Evolutionary conservation across 2,888 invertebrate genomes (phyloP), one percentile per base, ranked within the genome.

Genomic region (Syrista parreyssii): DNA sequence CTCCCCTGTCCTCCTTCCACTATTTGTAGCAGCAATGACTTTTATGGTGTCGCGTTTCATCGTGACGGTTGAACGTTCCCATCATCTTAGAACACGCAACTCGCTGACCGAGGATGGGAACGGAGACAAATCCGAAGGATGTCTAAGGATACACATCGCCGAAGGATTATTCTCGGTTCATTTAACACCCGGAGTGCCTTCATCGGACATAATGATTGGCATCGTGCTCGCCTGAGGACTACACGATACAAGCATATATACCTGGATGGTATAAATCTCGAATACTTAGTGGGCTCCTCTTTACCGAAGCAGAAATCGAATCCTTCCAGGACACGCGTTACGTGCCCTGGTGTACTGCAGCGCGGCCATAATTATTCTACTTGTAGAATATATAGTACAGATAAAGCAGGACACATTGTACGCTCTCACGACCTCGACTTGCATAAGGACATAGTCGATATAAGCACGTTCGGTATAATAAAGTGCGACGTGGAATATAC

Each of bases 351-450:
- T 11, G 2, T 4, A 69, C 69, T 15, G 69, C 69, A 69, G 30
- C 69, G 69, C 30, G 30, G 3, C 30, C 69, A 30, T 32, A 32
- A 32, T 69, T 69, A 69, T 69, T 31, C 30, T 30, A 69, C 69
- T 11, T 69, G 30, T 15, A 30, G 15, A 31, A 32, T 32, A 32
- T 31, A 31, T 30, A 69, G 69, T 69, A 69, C 30, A 69, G 12
- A 30, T 69, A 69, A 69, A 40, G 15, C 69, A 69, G 30, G 69
- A 32, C 69, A 69, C 73, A 30, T 73, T n/a, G 35, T 30, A 68
- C 79, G 78, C 82, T 85, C 83, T 83, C 85, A 84, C 83, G 84
- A 84, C 82, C 83, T 81, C 81, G 81, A 81, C 80, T 74, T 74
- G 74, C 73, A 74, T 76, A 74, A 76, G 77, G 84, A 84, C 85